Conservation (phyloP, 2,113 vertebrate species). For the Sinocyclocheilus anophthalmus region DNA sequence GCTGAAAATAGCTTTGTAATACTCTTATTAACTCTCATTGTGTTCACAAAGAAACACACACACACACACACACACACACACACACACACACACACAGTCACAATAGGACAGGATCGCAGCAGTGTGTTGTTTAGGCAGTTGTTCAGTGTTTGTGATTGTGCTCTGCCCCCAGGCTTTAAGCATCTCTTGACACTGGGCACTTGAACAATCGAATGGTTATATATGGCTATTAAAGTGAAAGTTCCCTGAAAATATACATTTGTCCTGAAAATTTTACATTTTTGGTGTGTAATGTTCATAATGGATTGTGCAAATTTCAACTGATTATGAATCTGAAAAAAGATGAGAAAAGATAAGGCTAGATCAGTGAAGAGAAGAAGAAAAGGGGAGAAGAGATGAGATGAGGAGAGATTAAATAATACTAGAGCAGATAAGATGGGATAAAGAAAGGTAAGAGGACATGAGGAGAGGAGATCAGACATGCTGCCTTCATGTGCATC, state of each 20-base stretch:
- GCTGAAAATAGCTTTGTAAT: slow-evolving; percentile 27
- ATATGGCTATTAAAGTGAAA: not conserved
- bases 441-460: not conserved
- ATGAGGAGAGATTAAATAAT: not conserved
- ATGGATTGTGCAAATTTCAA: not conserved
- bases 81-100: no score
- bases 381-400: not conserved
- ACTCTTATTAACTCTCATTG: slow-evolving; percentile 23
- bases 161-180: not conserved
- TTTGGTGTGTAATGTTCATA: not conserved
- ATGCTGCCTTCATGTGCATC: not conserved
- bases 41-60: not conserved
- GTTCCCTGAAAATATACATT: not conserved
- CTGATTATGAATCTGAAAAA: not conserved
- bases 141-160: not conserved
- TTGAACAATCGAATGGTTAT: not conserved
- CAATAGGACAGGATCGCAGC: slow-evolving; percentile 8
- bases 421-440: not conserved
- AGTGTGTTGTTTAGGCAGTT: slow-evolving; percentile 1
- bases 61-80: not conserved
- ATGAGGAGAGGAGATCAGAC: not conserved
- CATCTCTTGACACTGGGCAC: not conserved
- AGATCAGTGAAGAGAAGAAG: not conserved
- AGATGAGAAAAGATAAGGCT: not conserved
- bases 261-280: no score